Evolutionary conservation across 2,797 vertebrate genomes (phyloP).

Genomic region (Chaunax sp.): DNA sequence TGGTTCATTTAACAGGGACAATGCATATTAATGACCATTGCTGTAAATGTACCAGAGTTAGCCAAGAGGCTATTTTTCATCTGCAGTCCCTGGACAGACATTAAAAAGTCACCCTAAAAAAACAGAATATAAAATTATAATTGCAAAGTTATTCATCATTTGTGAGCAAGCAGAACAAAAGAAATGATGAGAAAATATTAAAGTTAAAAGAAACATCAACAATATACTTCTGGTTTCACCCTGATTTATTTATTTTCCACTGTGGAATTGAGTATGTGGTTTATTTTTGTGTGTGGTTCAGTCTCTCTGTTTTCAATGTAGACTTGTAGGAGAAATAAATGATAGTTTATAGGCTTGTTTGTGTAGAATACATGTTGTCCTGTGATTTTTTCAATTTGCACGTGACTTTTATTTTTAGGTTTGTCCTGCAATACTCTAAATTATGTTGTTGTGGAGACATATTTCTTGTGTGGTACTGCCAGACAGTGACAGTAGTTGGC

Average conservation of each 20-base stretch:
- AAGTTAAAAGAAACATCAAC: too few species aligned
- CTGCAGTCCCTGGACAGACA: too few species aligned
- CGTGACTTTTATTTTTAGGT: not conserved
- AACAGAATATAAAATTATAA: too few species aligned
- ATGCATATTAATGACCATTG: too few species aligned
- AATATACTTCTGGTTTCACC: not conserved
- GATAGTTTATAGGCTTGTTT: conserved; percentile 1
- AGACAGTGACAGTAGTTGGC: not conserved
- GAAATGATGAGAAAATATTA: too few species aligned
- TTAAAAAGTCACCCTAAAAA: too few species aligned
- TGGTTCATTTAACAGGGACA: too few species aligned
- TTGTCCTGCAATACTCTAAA: not conserved
- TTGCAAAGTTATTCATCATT: too few species aligned
- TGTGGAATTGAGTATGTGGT: conserved; percentile 4
- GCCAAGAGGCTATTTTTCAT: too few species aligned
- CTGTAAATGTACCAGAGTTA: too few species aligned
- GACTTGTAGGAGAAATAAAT: not conserved
- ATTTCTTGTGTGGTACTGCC: too few species aligned
- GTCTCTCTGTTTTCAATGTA: not conserved
- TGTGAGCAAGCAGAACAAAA: too few species aligned
- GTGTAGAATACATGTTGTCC: not conserved
- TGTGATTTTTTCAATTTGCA: not conserved
- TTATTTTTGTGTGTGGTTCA: conserved; percentile 13
- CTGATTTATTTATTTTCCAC: conserved; percentile 5
- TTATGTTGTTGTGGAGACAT: not conserved